Evolutionary conservation across 2,797 vertebrate genomes (phyloP).

Genomic region (Limosa lapponica): DNA sequence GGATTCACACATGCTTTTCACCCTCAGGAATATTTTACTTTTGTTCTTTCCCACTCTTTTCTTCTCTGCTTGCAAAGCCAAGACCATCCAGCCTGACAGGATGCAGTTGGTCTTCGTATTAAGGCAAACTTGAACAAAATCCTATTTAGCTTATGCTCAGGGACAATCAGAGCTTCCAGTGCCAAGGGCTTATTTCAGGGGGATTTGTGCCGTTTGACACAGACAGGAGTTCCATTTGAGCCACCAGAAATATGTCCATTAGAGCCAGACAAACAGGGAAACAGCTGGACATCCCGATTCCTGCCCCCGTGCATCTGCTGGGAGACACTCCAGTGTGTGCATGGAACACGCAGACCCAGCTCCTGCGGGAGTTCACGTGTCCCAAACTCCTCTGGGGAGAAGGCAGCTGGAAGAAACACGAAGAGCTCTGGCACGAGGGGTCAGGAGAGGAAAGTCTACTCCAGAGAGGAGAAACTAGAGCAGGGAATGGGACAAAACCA

Average conservation of each 20-base stretch:
- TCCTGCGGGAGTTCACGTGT: accelerated
- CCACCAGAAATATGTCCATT: not conserved
- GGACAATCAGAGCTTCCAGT: not conserved
- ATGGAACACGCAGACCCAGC: not conserved
- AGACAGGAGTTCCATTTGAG: not conserved
- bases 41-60: not conserved
- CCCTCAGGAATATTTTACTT: not conserved
- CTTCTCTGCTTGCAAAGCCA: not conserved
- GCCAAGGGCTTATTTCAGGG: not conserved
- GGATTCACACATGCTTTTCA: not conserved
- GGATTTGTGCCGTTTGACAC: not conserved
- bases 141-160: not conserved
- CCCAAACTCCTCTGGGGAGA: not conserved
- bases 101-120: not conserved
- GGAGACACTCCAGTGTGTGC: not conserved
- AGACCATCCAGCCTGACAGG: not conserved
- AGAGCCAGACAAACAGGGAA: not conserved
- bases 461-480: not conserved
- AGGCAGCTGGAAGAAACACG: not conserved
- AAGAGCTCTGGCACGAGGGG: not conserved
- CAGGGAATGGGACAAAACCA: not conserved
- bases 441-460: not conserved
- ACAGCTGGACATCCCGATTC: not conserved
- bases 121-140: slow-evolving; percentile 21
- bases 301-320: not conserved